A percentile compares a stretch with the other conserved stretches of the same genome.
Evolutionary conservation across 1,140 invertebrate genomes (phyloP).

Genomic region (Drosophila ananassae): DNA sequence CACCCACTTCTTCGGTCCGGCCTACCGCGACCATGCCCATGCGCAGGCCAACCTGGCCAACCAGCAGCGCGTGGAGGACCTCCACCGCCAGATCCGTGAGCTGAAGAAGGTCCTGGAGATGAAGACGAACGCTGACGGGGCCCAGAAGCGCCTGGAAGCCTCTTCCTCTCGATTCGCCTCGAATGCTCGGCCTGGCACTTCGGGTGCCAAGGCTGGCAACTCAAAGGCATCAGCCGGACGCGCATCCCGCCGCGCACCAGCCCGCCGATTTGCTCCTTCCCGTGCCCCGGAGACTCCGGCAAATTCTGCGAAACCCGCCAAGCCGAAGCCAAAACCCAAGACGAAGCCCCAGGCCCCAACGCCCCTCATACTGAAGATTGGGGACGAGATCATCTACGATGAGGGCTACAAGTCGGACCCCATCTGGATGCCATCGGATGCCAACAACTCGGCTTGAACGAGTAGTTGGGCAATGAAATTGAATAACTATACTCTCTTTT

Average conservation of each 20-base stretch:
- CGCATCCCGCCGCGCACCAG: not conserved
- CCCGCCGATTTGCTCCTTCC: too few species aligned
- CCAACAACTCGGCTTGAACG: not conserved
- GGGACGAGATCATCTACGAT: conserved; percentile 27
- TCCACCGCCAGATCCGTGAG: not conserved
- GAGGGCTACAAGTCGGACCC: conserved; percentile 17
- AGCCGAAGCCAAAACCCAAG: too few species aligned
- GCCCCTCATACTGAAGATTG: conserved; percentile 17
- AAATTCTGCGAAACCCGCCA: too few species aligned
- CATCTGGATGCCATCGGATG: conserved; percentile 4
- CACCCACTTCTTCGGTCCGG: conserved; percentile 17
- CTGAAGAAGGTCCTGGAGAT: not conserved
- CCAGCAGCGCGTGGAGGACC: not conserved
- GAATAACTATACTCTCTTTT: too few species aligned
- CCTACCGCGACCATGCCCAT: not conserved
- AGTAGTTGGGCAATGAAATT: too few species aligned
- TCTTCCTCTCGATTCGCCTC: too few species aligned
- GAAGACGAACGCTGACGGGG: not conserved
- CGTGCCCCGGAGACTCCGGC: too few species aligned
- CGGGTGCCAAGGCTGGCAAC: too few species aligned
- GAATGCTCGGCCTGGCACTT: too few species aligned
- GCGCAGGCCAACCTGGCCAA: not conserved
- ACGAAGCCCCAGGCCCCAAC: not conserved
- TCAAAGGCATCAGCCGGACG: too few species aligned
- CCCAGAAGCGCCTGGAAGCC: not conserved